Conservation (phyloP, 2,113 vertebrate species). For the Stigmatopora nigra region DNA sequence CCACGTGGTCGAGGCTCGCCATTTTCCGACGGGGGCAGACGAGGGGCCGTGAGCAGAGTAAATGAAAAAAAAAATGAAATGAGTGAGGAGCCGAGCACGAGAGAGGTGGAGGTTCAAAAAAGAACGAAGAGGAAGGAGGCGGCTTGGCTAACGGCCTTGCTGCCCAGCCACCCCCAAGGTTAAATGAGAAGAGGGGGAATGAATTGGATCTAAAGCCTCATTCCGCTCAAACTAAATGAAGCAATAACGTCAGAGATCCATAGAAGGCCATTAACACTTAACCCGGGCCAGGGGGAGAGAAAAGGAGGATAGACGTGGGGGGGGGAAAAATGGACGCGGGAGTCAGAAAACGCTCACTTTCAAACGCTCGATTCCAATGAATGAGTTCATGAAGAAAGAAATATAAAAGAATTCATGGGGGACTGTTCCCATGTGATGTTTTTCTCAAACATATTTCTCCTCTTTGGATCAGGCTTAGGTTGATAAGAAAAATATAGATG, state of each 20-base stretch:
- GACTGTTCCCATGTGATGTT: slow-evolving; percentile 10
- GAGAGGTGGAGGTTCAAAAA: slow-evolving; percentile 11
- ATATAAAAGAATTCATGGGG: slow-evolving; percentile 52
- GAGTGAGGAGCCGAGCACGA: slow-evolving; percentile 9
- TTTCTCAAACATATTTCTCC: neutral
- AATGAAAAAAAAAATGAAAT: slow-evolving; percentile 40
- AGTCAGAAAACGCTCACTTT: slow-evolving; percentile 17
- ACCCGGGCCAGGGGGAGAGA: slow-evolving; percentile 35
- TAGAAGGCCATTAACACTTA: slow-evolving; percentile 64
- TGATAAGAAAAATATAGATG: neutral
- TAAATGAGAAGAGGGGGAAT: slow-evolving; percentile 62
- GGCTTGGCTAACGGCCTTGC: slow-evolving; percentile 33
- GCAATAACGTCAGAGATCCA: slow-evolving; percentile 64
- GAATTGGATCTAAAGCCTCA: slow-evolving; percentile 66
- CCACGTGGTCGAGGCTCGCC: slow-evolving; percentile 8
- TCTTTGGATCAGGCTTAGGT: neutral
- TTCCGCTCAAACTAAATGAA: slow-evolving; percentile 68
- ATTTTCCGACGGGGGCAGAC: neutral
- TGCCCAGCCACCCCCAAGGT: slow-evolving; percentile 54
- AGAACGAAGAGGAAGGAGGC: neutral
- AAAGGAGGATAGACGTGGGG: slow-evolving; percentile 19
- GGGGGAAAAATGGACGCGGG: slow-evolving; percentile 11
- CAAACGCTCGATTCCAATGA: slow-evolving; percentile 42
- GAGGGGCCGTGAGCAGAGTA: slow-evolving; percentile 11
- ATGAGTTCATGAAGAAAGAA: slow-evolving; percentile 59